These are phyloP conservation scores for Melanargia galathea DNA, from an alignment of 2,888 invertebrate species.

Conservation along the genomic window DNA sequence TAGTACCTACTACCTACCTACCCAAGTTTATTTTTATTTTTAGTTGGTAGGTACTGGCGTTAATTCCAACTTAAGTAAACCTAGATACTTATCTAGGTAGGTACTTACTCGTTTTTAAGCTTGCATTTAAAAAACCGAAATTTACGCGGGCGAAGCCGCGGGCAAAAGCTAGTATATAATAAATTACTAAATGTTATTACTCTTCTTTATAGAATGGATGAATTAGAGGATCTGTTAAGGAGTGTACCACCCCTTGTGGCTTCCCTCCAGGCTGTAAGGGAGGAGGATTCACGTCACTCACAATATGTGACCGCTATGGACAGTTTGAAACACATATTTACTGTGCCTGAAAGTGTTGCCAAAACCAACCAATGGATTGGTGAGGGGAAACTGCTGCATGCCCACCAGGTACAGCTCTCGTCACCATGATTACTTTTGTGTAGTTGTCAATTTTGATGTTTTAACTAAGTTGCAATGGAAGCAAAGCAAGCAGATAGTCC, in stretches of 20 bases:
- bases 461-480: too few species aligned
- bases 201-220: constrained; percentile 83
- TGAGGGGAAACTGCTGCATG: constrained; percentile 96
- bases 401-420: constrained; percentile 87
- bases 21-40: too few species aligned
- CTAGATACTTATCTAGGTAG: too few species aligned
- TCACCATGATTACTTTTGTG: not conserved
- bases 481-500: too few species aligned
- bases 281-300: constrained; percentile 96
- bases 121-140: too few species aligned
- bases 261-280: constrained; percentile 91
- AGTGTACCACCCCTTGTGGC: constrained; percentile 90
- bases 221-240: constrained; percentile 88
- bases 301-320: constrained; percentile 99
- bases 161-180: too few species aligned
- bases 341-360: constrained; percentile 97
- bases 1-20: too few species aligned
- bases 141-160: too few species aligned
- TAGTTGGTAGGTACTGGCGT: too few species aligned
- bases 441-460: too few species aligned
- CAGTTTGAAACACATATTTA: constrained; percentile 98
- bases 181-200: not conserved
- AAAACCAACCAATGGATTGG: constrained; percentile 97
- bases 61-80: too few species aligned
- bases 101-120: too few species aligned